Conservation (phyloP, 1,140 invertebrate genomes). For the Apis mellifera region Amel_HAv3.1 CM009944.2:6052501-6053000, state of each 20-base stretch:
- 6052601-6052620: too few relatives aligned
- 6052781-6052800: conserved; percentile 59
- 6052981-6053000: conserved; percentile 24
- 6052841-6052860: conserved; percentile 64
- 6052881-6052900: conserved; percentile 70
- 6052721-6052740: too few relatives aligned
- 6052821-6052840: conserved; percentile 75
- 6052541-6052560: too few relatives aligned
- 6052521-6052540: too few relatives aligned
- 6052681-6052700: too few relatives aligned
- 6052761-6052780: conserved; percentile 56
- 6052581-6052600: too few relatives aligned
- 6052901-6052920: conserved; percentile 76
- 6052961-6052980: conserved; percentile 3
- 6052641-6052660: too few relatives aligned
- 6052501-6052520: too few relatives aligned
- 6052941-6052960: conserved; percentile 64
- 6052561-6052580: too few relatives aligned
- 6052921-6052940: conserved; percentile 74
- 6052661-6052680: too few relatives aligned
- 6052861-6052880: conserved; percentile 71
- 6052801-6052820: conserved; percentile 73
- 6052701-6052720: too few relatives aligned
- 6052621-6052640: too few relatives aligned
- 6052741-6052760: conserved; percentile 28